Evolutionary conservation across 64 coral and sea anemone species (phyloP).

Genomic region (Anthopleura sola): DNA sequence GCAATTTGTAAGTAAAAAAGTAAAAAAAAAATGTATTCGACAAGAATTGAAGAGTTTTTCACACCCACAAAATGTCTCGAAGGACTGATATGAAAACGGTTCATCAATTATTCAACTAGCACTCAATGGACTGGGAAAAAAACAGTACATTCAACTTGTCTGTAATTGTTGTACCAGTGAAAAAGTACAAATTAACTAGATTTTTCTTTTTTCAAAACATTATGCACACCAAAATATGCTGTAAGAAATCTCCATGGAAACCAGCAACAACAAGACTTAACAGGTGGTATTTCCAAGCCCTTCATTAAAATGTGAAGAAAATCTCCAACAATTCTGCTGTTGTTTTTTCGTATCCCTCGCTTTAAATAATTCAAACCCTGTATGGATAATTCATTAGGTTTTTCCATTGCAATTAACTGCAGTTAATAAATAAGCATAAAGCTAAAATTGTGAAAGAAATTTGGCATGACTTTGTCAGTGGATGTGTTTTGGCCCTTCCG

Average conservation of each 20-base stretch:
- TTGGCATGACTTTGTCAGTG: no score
- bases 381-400: neutral
- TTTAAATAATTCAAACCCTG: neutral
- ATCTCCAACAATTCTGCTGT: neutral
- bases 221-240: no score
- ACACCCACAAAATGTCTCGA: neutral
- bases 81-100: neutral
- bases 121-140: neutral
- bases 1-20: no score
- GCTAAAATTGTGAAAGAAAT: neutral
- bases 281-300: neutral
- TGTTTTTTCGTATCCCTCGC: neutral
- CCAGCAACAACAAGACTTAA: neutral
- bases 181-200: neutral
- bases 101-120: neutral
- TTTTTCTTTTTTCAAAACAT: no score
- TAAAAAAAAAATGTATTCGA: neutral
- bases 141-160: neutral
- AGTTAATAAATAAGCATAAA: neutral
- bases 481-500: no score
- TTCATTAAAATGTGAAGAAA: neutral
- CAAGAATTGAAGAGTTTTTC: no score
- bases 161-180: neutral
- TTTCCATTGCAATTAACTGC: neutral
- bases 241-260: neutral